Evolutionary conservation across 92 coral and sea anemone genomes (phyloP).

Genomic region (Actinernus sp.): DNA sequence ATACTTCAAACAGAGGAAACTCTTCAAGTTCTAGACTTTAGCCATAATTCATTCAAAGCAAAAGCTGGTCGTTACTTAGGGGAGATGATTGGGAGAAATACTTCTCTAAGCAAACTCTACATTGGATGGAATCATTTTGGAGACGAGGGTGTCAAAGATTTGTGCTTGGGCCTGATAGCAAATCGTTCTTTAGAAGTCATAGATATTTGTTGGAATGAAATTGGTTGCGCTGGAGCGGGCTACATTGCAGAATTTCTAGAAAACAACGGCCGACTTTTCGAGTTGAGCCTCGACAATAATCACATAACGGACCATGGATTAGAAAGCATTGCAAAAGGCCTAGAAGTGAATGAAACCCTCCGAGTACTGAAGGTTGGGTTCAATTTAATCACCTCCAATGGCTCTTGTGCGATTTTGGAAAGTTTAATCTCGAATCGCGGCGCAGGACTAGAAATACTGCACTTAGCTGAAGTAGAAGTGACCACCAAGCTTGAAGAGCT

Average conservation of each 20-base stretch:
- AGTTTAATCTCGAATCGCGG: slow-evolving; percentile 58
- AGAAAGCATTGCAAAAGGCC: slow-evolving; percentile 65
- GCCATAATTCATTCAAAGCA: slow-evolving; percentile 67
- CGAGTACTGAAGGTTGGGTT: slow-evolving; percentile 62
- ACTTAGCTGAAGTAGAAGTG: slow-evolving; percentile 82
- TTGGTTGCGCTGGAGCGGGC: slow-evolving; percentile 69
- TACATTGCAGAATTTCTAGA: slow-evolving; percentile 53
- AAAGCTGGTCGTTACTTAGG: slow-evolving; percentile 71
- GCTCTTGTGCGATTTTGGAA: slow-evolving; percentile 70
- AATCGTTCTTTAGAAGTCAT: slow-evolving; percentile 69
- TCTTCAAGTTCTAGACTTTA: slow-evolving; percentile 61
- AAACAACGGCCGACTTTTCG: slow-evolving; percentile 67
- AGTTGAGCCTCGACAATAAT: slow-evolving; percentile 77
- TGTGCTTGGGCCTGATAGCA: slow-evolving; percentile 50
- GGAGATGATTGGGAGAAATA: slow-evolving; percentile 62
- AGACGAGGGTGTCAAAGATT: slow-evolving; percentile 67
- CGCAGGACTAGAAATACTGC: slow-evolving; percentile 55
- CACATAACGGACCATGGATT: slow-evolving; percentile 84
- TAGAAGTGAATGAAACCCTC: slow-evolving; percentile 79
- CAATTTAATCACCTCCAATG: slow-evolving; percentile 69
- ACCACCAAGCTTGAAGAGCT: slow-evolving; percentile 61
- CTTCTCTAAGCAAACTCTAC: slow-evolving; percentile 59
- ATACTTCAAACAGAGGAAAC: slow-evolving; percentile 77
- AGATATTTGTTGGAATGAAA: slow-evolving; percentile 87
- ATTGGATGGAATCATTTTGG: slow-evolving; percentile 89